Base-by-base conservation (phyloP, 2,888 invertebrate genomes). In the Noctua pronuba region DNA sequence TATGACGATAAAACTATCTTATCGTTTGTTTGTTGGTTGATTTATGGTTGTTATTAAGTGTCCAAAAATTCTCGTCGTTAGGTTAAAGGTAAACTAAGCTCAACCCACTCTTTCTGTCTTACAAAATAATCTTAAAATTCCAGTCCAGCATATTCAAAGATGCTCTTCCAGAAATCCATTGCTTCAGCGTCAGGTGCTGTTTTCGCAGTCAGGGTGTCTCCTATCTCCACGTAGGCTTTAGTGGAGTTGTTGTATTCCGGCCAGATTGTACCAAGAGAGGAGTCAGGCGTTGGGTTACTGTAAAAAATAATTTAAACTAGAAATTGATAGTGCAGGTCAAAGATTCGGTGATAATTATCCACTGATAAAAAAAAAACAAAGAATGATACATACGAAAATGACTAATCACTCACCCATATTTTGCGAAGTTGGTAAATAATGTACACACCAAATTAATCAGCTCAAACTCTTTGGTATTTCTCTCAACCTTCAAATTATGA, bases 341-440 rank as follows among this genome's bases (percentile, higher is more conserved):
- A 38, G 28, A 24, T 44, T 6, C 10, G 31, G 24, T 24, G 6
- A 18, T 66, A 44, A 31, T 64, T 31, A 66, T 24, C 6, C 28
- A 2, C 10, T 66, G 24, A 31, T 31, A 28, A 28, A 31, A 44
- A 44, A 44, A n/a, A n/a, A n/a, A 44, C 16, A 44, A 16, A 16
- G 16, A 28, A 28, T 7, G 2, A 6, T 7, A 28, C 6, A 28
- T 55, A n/a, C 5, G 1, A 58, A 58, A 58, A 2, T 7, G 16
- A 31, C 8, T 31, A 60, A 62, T 38, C 24, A 44, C 75, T 74
- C 10, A 74, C 75, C 74, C 75, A 55, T 58, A 21, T 74, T 74
- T 74, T 5, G 94, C 94, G 70, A 95, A 95, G 80, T 95, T 95
- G 0, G 93, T 93, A 65, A 94, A 94, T 2, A 94, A 74, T 0